Evolutionary conservation across 2,888 invertebrate genomes (phyloP).

Genomic region (Villa cingulata): DNA sequence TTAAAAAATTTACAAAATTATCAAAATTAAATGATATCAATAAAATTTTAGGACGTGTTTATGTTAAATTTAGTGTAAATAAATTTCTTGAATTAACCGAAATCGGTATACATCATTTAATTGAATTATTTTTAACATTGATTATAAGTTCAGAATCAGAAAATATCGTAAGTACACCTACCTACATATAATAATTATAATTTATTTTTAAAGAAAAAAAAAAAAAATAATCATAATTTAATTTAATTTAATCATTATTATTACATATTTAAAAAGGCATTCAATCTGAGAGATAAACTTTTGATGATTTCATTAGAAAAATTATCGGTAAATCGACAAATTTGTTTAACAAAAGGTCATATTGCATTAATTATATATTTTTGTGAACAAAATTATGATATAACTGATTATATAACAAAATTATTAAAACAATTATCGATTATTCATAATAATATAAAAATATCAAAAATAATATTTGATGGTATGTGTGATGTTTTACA

Average conservation of each 20-base stretch:
- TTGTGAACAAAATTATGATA: conserved; percentile 26
- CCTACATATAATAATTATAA: too few relatives aligned
- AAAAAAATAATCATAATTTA: too few relatives aligned
- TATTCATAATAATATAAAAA: conserved; percentile 24
- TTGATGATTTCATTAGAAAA: conserved; percentile 30
- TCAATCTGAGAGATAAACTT: conserved; percentile 31
- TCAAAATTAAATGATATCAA: conserved; percentile 22
- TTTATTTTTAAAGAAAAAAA: too few relatives aligned
- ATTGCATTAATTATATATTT: conserved; percentile 32
- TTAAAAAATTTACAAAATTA: conserved; percentile 18
- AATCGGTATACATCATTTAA: conserved; percentile 42
- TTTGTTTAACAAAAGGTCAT: conserved; percentile 31
- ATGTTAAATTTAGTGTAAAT: conserved; percentile 43
- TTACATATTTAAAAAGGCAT: conserved; percentile 18
- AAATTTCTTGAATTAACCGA: conserved; percentile 42
- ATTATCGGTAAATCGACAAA: conserved; percentile 25
- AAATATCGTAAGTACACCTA: conserved; percentile 17
- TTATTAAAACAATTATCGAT: conserved; percentile 25
- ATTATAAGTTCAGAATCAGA: conserved; percentile 24
- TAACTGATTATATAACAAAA: conserved; percentile 28
- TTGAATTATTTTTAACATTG: conserved; percentile 32
- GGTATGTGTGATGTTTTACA: conserved; percentile 25
- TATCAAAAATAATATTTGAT: conserved; percentile 25
- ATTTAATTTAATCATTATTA: neutral
- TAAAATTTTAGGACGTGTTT: conserved; percentile 43